Base-by-base conservation (phyloP, 2,797 vertebrate species). In the Phrynocephalus forsythii region DNA sequence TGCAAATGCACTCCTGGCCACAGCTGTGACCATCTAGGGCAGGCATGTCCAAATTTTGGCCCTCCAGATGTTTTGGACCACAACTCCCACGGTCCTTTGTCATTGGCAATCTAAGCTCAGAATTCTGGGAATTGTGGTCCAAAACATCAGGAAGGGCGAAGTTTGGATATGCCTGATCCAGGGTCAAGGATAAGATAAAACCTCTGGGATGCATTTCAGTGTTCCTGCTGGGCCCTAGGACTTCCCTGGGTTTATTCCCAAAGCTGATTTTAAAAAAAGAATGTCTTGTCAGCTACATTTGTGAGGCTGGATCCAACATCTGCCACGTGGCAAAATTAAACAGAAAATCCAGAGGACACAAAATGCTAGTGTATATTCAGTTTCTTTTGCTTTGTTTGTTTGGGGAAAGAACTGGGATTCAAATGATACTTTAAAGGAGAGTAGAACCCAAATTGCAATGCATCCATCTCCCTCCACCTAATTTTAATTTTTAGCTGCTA, bases 281-380 rank as follows among this genome's bases (percentile, higher is more conserved):
- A 1, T 82, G 18, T 0, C 50, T 56, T 18, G 71, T 91, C 90
- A 86, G 38, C 82, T 22, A 33, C 1, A 28, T 89, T 18, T 52
- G 1, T 79, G 82, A 77, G 16, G 85, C 52, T 80, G 28, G 89
- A 85, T n/a, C 68, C 38, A 72, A 83, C 5, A 84, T 26, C 28
- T 11, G 44, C 18, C 82, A 76, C 10, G 30, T 66, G 88, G 26
- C 69, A 82, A 84, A 87, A 90, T 90, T 91, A 72, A 85, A 69
- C 75, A 33, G 0, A 38, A 80, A 91, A 87, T 22, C 50, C 60
- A 28, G 71, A 82, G 86, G 91, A 71, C n/a, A 79, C 52, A 16
- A 81, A 81, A 81, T 82, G 22, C 26, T 82, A 28, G 60, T 80
- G 56, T 63, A 24, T 33, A 26, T 81, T 63, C 60, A 63, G 15